Evolutionary conservation across 35 echinoderm and acorn worm species (phyloP).

Genomic region (Diadema setosum): DNA sequence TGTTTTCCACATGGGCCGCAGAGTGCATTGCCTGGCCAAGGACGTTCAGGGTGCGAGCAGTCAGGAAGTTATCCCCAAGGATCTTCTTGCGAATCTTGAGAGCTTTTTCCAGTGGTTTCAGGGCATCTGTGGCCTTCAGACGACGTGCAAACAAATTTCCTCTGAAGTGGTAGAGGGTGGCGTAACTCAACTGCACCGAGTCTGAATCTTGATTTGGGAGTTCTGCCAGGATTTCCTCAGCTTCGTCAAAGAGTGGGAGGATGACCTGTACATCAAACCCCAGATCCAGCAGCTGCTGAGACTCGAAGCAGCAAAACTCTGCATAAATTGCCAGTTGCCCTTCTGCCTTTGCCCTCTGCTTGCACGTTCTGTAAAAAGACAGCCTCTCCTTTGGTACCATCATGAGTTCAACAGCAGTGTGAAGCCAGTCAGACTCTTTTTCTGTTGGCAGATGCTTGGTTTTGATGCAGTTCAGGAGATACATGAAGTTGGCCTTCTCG

Average conservation of each 20-base stretch:
- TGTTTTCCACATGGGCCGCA: conserved; percentile 19
- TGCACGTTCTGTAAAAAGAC: conserved; percentile 14
- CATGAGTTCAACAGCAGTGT: conserved; percentile 58
- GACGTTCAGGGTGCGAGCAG: conserved; percentile 24
- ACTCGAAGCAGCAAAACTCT: conserved; percentile 28
- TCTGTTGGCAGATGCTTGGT: conserved; percentile 44
- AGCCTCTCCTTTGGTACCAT: conserved; percentile 39
- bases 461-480: conserved; percentile 22
- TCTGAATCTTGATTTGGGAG: neutral
- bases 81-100: conserved; percentile 27
- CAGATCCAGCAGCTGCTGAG: conserved; percentile 44
- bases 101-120: conserved; percentile 17
- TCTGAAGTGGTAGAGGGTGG: conserved; percentile 56
- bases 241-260: conserved; percentile 55
- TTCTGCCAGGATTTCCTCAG: conserved; percentile 26
- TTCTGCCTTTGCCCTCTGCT: conserved; percentile 32
- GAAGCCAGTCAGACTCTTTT: conserved; percentile 46
- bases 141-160: neutral
- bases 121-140: conserved; percentile 26
- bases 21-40: conserved; percentile 50
- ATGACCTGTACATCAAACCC: conserved; percentile 53
- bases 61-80: conserved; percentile 57
- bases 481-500: conserved; percentile 74
- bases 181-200: conserved; percentile 52
- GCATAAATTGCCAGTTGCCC: conserved; percentile 47